Base-by-base conservation (phyloP, 2,888 invertebrate genomes). In the Harpalus rufipes region DNA sequence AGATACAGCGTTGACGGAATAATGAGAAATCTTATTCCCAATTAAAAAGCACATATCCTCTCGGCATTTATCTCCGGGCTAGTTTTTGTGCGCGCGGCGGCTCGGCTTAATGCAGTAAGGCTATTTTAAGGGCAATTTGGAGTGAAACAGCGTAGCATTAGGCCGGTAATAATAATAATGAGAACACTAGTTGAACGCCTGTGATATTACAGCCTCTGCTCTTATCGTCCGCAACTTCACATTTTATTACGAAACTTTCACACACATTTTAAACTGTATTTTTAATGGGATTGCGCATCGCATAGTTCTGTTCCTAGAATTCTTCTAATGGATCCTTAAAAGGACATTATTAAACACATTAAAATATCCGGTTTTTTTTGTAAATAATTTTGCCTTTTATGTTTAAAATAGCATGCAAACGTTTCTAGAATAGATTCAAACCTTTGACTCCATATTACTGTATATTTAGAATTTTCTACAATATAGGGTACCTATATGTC, bases 91-190 rank as follows among this genome's bases (percentile, higher is more conserved):
- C 14, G 18, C n/a, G 10, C 56, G 32, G 78, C 78, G 78, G 78
- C 21, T 14, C 56, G 25, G 32, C 44, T 78, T 78, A 78, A 78
- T 78, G 78, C 58, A 59, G 78, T 80, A 59, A 61, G 80, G 80
- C 63, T 80, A 80, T 63, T 80, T 80, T 72, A 56, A 82, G 74
- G 72, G 72, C 58, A 82, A 72, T 82, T 82, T 65, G 59, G 39
- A 72, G 32, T 82, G 72, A 72, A 82, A 58, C 58, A 82, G 72
- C 72, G 65, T 16, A 72, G 56, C 72, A 58, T 65, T 82, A 82
- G 82, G 72, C 82, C 39, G 65, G 82, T 82, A 82, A 82, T 82
- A 82, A 82, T 82, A 82, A 82, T 82, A 82, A 82, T 65, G 82
- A 82, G 74, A 82, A 82, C 74, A 74, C 82, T 82, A 82, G 82